Evolutionary conservation across 2,888 invertebrate genomes (phyloP).

Genomic region (Acanthosoma haemorrhoidale): DNA sequence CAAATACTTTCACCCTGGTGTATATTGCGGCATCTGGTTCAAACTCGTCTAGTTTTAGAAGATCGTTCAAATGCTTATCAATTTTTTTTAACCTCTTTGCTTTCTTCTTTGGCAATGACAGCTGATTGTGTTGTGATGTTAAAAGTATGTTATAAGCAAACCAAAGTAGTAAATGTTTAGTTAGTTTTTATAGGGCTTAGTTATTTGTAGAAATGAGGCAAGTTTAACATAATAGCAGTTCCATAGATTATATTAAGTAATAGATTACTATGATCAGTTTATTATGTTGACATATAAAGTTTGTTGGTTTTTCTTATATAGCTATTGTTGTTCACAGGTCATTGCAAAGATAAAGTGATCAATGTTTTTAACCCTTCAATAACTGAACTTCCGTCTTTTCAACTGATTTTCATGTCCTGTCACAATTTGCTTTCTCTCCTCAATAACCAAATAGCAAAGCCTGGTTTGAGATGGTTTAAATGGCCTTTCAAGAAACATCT

Average conservation of each 20-base stretch:
- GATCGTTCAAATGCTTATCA: too few relatives aligned
- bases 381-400: not conserved
- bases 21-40: too few relatives aligned
- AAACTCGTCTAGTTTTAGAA: too few relatives aligned
- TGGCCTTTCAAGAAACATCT: slow-evolving; percentile 17
- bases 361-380: not conserved
- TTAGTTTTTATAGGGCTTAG: not conserved
- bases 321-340: too few relatives aligned
- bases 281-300: too few relatives aligned
- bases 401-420: slow-evolving; percentile 14
- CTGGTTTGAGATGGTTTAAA: slow-evolving; percentile 25
- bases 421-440: not conserved
- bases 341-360: too few relatives aligned
- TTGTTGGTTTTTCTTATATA: too few relatives aligned
- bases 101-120: not conserved
- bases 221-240: too few relatives aligned
- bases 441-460: not conserved
- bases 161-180: not conserved
- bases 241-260: too few relatives aligned
- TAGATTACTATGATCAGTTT: too few relatives aligned
- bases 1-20: too few relatives aligned
- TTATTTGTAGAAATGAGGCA: not conserved
- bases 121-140: not conserved
- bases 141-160: not conserved
- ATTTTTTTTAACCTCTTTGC: too few relatives aligned